Evolutionary conservation across 2,797 vertebrate species (phyloP).

Genomic region (Astyanax mexicanus): DNA sequence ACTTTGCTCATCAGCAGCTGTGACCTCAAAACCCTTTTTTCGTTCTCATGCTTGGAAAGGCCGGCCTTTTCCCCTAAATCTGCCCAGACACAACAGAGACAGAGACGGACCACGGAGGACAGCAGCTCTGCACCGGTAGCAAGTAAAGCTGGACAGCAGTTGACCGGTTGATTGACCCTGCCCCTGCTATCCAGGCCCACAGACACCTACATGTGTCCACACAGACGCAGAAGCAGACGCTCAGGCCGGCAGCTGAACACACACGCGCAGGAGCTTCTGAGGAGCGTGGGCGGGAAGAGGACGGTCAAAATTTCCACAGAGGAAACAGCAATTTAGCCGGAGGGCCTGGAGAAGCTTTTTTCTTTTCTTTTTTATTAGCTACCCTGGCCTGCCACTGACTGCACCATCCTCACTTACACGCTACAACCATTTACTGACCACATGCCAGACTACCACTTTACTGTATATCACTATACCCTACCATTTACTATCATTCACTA

Average conservation of each 20-base stretch:
- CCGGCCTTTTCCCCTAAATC: constrained; percentile 20
- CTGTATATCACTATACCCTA: no score
- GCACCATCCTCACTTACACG: neutral
- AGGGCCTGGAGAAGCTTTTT: neutral
- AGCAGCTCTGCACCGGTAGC: neutral
- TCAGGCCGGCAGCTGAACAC: neutral
- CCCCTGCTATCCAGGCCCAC: neutral
- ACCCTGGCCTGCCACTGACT: neutral
- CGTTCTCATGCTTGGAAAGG: constrained; percentile 10
- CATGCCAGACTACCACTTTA: no score
- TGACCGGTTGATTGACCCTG: neutral
- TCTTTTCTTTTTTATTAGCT: constrained; percentile 25
- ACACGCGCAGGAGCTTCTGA: constrained; percentile 3
- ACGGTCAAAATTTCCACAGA: constrained; percentile 53
- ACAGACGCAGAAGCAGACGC: neutral
- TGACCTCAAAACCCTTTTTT: constrained; percentile 40
- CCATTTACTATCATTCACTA: no score
- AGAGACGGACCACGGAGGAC: neutral
- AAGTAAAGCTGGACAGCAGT: neutral
- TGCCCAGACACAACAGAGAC: constrained; percentile 18
- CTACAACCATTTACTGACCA: neutral
- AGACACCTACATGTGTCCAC: constrained; percentile 26
- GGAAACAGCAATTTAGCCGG: constrained; percentile 46
- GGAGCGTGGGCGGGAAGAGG: constrained; percentile 37
- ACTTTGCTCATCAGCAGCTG: constrained; percentile 48